These are phyloP conservation scores for Corynorhinus townsendii DNA, from an alignment of 2,113 vertebrate species.

Conservation along the genomic window DNA sequence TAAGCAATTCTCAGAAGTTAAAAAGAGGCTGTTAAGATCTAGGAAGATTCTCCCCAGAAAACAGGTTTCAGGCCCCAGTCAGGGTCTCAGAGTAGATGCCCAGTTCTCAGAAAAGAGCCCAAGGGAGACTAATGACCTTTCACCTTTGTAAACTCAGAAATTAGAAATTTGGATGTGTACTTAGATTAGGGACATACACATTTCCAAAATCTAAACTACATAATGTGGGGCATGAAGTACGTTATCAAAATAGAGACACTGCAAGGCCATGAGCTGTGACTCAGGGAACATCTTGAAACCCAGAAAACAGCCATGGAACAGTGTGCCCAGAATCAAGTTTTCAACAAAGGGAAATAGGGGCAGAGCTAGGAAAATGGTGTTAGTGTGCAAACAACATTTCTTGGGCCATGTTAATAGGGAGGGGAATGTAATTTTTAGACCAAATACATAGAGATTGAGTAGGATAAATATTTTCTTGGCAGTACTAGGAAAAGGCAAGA, in stretches of 20 bases:
- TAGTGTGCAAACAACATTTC: not conserved
- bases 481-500: not conserved
- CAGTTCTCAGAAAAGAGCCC: not conserved
- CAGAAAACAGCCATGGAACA: not conserved
- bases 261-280: not conserved
- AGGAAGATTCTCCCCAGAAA: not conserved
- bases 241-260: not conserved
- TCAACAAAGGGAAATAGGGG: not conserved
- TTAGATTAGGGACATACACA: not conserved
- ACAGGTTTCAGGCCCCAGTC: fast-evolving
- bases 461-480: not conserved
- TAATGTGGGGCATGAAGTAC: not conserved
- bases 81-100: not conserved
- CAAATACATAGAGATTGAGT: not conserved
- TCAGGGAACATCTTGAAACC: slow-evolving; percentile 5
- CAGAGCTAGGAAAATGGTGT: not conserved
- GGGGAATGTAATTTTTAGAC: not conserved
- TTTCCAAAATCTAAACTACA: not conserved
- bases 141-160: not conserved
- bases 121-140: not conserved
- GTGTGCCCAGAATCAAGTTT: not conserved
- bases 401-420: not conserved
- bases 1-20: not conserved
- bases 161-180: not conserved
- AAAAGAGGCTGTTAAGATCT: not conserved